A percentile compares a stretch with the other conserved stretches of the same genome.
These are phyloP conservation scores for Chloroceryle aenea DNA, from an alignment of 2,113 vertebrate genomes.

Conservation along the genomic window DNA sequence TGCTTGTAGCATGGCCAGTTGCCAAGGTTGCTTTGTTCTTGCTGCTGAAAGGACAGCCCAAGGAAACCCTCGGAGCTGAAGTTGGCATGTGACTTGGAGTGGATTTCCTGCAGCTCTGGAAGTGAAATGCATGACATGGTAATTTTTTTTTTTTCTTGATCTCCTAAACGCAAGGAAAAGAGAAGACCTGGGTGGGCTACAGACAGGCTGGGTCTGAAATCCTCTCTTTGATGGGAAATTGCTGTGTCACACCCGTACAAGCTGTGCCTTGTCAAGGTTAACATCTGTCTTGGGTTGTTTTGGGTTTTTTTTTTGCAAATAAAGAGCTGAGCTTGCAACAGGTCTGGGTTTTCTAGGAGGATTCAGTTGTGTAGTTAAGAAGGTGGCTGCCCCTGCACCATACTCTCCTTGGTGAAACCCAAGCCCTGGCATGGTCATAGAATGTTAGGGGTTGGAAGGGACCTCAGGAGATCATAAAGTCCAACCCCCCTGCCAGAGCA, in stretches of 20 bases:
- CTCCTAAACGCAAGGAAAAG: not conserved
- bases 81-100: not conserved
- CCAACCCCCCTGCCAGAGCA: too few relatives aligned
- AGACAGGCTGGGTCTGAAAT: not conserved
- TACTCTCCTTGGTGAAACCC: not conserved
- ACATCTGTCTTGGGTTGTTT: rapidly evolving
- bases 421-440: not conserved
- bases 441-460: too few relatives aligned
- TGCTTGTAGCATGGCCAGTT: not conserved
- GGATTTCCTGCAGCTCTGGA: conserved; percentile 45
- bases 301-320: not conserved
- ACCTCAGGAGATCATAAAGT: too few relatives aligned
- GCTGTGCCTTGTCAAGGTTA: not conserved
- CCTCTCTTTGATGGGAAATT: not conserved
- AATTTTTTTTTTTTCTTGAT: not conserved
- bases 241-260: not conserved
- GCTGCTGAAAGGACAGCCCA: conserved; percentile 40
- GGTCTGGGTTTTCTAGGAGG: not conserved
- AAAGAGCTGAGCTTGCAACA: not conserved
- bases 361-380: not conserved
- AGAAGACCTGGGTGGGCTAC: not conserved
- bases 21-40: conserved; percentile 73
- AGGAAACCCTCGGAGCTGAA: conserved; percentile 31
- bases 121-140: not conserved
- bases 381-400: not conserved